Base-by-base conservation (phyloP, 2,888 invertebrate species). In the Stegophylla sp. region DNA sequence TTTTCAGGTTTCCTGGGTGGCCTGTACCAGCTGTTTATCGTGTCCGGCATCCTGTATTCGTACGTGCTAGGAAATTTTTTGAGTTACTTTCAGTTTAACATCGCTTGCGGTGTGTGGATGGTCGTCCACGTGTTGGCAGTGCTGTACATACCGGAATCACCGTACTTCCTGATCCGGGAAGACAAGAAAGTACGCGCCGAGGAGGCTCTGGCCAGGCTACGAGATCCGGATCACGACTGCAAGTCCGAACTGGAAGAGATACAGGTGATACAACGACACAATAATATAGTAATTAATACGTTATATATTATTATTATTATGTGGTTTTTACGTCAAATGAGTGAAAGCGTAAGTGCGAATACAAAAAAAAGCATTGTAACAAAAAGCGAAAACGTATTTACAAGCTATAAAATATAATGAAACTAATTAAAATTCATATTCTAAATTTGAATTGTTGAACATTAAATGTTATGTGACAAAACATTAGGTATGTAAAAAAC, bases 11-110 rank as follows among this genome's bases (percentile, higher is more conserved):
- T 92, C 0, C 88, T 97, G 17, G 95, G 96, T 0, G 92, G 95
- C 0, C 90, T 93, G 85, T 94, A 96, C 86, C 96, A 85, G 81
- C 87, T 94, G 81, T 91, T 92, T 85, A 88, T 94, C 23, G 92
- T 92, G 0, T 86, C 92, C 3, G 97, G 97, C 15, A 94, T 96
- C 83, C 88, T 96, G 0, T 87, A 92, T 83, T 90, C 92, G 0
- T 95, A 94, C 86, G 86, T 92, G 0, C 86, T 94, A 0, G 97
- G 96, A 0, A 89, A 92, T 0, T 87, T 90, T 83, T 89, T 92
- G 0, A 88, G 89, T 23, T 96, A 95, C 92, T 88, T 88, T n/a
- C 88, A 88, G 0, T 87, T 96, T 66, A 92, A 93, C 2, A 87
- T 91, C 12, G 85, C 92, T 13, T 92, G 92, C 73, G 90, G 90